A percentile compares a stretch with the other conserved stretches of the same genome.
Conservation (phyloP, 2,888 invertebrate species). For the Thereva nobilitata region DNA sequence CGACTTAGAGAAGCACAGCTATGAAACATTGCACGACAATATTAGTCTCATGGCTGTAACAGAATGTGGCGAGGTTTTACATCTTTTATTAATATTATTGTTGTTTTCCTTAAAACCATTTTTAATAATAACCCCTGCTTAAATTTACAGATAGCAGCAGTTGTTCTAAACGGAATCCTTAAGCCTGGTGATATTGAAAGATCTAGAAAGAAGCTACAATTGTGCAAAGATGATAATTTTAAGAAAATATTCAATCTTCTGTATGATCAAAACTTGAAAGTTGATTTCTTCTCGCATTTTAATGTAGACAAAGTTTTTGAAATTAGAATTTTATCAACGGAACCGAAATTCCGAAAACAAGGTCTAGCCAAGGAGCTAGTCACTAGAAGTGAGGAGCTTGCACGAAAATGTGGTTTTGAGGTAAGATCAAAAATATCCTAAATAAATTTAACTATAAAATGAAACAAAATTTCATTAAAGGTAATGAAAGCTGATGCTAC, state of each 20-base stretch:
- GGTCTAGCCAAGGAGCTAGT: constrained; percentile 77
- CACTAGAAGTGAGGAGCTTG: constrained; percentile 67
- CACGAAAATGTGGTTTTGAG: constrained; percentile 70
- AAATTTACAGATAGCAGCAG: constrained; percentile 72
- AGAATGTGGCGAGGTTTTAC: constrained; percentile 64
- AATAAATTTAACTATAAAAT: background rate
- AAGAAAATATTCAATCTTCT: constrained; percentile 78
- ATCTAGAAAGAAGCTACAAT: constrained; percentile 67
- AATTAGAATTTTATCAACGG: constrained; percentile 79
- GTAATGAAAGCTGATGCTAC: constrained; percentile 82
- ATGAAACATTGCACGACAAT: constrained; percentile 73
- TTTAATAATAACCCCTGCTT: background rate
- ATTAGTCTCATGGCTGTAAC: constrained; percentile 72
- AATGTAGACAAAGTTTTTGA: constrained; percentile 74
- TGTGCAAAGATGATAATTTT: constrained; percentile 70
- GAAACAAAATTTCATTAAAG: constrained; percentile 56
- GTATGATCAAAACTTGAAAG: constrained; percentile 69
- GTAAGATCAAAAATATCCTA: constrained; percentile 55
- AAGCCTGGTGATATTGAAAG: constrained; percentile 72
- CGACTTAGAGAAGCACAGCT: constrained; percentile 73
- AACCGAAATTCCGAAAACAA: constrained; percentile 67
- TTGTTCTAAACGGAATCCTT: constrained; percentile 76
- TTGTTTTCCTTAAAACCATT: background rate
- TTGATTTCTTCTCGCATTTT: constrained; percentile 71
- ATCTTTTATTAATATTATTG: constrained; percentile 30